These are phyloP conservation scores for Tipula vernalis DNA, from an alignment of 2,888 invertebrate genomes.

Conservation along the genomic window DNA sequence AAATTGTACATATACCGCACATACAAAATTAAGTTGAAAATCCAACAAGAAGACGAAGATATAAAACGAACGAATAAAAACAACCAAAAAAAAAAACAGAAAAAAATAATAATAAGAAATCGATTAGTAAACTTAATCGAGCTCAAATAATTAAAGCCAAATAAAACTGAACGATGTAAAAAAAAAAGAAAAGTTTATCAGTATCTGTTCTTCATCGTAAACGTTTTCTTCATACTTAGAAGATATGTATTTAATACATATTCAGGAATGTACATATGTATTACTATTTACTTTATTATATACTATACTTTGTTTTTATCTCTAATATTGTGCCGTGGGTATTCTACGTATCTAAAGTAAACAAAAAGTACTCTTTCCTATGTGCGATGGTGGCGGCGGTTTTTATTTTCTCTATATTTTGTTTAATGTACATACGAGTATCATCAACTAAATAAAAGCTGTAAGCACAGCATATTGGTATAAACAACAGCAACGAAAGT, in stretches of 20 bases:
- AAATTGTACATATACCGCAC: neutral
- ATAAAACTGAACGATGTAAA: neutral
- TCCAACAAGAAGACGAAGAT: neutral
- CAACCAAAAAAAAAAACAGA: too few species aligned
- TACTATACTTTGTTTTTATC: neutral
- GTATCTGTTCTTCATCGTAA: neutral
- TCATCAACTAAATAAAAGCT: neutral
- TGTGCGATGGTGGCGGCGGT: neutral
- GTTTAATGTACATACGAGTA: neutral
- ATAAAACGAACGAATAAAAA: neutral
- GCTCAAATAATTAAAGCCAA: constrained; percentile 4
- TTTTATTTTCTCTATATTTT: neutral
- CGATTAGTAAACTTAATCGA: neutral
- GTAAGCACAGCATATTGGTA: neutral
- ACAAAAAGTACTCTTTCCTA: neutral
- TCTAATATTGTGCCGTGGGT: neutral
- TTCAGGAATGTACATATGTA: neutral
- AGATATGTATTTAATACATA: neutral
- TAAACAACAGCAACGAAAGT: neutral
- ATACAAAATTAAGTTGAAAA: neutral
- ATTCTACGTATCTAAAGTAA: neutral
- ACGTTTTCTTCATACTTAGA: neutral
- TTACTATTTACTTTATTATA: neutral
- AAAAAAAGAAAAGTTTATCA: neutral
- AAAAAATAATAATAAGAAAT: neutral